Evolutionary conservation across 92 coral and sea anemone species (phyloP), one percentile per base, ranked within the genome.

Genomic region (Porites evermanni): DNA sequence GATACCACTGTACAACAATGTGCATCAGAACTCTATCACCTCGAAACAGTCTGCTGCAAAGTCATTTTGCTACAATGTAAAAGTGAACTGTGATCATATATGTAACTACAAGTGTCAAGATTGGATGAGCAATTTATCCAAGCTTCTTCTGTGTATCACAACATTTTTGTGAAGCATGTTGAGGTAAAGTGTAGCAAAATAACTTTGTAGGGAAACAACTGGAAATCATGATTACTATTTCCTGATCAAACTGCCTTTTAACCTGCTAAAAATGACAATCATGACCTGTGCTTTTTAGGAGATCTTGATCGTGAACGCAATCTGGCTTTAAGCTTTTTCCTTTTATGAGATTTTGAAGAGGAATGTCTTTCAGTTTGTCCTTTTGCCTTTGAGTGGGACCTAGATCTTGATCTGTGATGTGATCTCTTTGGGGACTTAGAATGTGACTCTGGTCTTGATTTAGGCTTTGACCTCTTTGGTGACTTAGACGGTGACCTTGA

Each of bases 401-500:
- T 60, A 14, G 91, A 88, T 65, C 88, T 73, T 20, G 91, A 83
- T 20, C 64, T 75, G 58, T 63, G 82, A 44, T 70, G 82, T 63
- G 78, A 87, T 65, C 77, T 85, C 53, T 81, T 84, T 8, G 87
- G 94, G 47, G 92, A 91, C 67, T 61, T 76, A 11, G 94, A 93
- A 54, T 44, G 70, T 12, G 95, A 91, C 70, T 78, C 70, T 91
- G 58, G 69, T 70, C 90, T 89, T 61, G 96, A 88, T 74, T 79
- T 89, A 19, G 74, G 88, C 60, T 88, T 87, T 4, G 96, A 80
- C 61, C 77, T 85, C 53, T 81, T 84, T 8, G 87, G 94, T 56
- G 92, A 91, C 72, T 61, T 76, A 11, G 94, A 93, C 44, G n/a
- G 70, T 12, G 95, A 91, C 61, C 81, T 74, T 91, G 56, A 73